Evolutionary conservation across 2,113 vertebrate species (phyloP), one percentile per base, ranked within the genome.

Genomic region (Plotosus lineatus): DNA sequence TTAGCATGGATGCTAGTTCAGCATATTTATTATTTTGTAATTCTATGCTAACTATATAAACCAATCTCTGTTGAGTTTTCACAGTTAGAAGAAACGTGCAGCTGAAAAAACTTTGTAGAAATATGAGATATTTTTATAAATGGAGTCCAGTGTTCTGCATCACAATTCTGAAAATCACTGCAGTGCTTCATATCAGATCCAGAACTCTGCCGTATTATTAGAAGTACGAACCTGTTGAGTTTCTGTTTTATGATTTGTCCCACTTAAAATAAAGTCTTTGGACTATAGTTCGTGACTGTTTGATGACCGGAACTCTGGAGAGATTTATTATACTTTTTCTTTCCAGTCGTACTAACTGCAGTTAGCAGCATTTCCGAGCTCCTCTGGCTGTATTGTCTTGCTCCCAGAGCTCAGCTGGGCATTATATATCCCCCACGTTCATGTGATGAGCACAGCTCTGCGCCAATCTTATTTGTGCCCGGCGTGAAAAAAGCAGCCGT

Each of bases 391-490:
- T 60, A 48, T 56, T 19, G 65, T 26, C 69, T 61, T 69, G 77
- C 80, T 36, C 77, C 65, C 72, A 65, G 77, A 73, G 78, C 66
- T 77, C 81, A 86, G 80, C 84, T 80, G 77, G 79, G 82, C 58
- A 33, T 71, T 76, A 40, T 74, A 82, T 85, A 82, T 85, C 84
- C 81, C 80, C 79, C 75, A 60, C 28, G 55, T 58, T 65, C 50
- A 51, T 79, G 82, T 38, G 75, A 85, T 83, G 77, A 84, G 85
- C 44, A 36, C 44, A 42, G 55, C 71, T 77, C 75, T 15, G 77
- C 86, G 84, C 87, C 87, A 87, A 82, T 87, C 88, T 88, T 86
- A 87, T 86, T 88, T 88, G 87, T 83, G 84, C 79, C 83, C 56
- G 83, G 79, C 77, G 74, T 80, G 81, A 86, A 86, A 80, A 73